phyloP scores from a whole-genome alignment of 2,888 invertebrate species.

The Siphlonurus alternatus region DNA sequence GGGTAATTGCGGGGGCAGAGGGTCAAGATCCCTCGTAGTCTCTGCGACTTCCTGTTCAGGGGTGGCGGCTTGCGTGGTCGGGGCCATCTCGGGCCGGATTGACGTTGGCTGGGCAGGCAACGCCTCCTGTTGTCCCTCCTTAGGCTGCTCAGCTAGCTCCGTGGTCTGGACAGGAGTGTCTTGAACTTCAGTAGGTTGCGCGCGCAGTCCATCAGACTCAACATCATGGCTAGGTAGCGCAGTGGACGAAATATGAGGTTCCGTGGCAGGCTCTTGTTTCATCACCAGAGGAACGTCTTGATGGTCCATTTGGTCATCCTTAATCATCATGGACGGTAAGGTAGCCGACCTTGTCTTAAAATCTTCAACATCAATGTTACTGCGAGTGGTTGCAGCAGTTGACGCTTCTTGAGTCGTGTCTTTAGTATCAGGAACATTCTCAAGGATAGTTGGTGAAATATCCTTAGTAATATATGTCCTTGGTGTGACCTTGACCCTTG shows the following conservation, averaged over 20 bases:
- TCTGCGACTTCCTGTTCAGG: background rate
- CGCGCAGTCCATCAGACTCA: background rate
- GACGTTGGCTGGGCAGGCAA: background rate
- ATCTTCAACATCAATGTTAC: background rate
- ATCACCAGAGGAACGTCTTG: too few relatives aligned
- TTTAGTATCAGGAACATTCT: background rate
- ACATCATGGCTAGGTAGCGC: background rate
- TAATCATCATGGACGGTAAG: background rate
- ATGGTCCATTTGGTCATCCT: too few relatives aligned
- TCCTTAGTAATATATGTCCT: background rate
- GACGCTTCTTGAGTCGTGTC: background rate
- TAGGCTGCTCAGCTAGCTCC: too few relatives aligned
- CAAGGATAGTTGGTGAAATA: background rate
- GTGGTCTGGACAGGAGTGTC: background rate
- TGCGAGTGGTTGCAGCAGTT: background rate
- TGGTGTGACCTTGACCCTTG: background rate
- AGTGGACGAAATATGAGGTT: background rate
- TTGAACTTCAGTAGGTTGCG: background rate
- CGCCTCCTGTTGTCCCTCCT: background rate
- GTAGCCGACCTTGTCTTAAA: background rate
- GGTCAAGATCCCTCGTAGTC: background rate
- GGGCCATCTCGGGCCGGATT: background rate
- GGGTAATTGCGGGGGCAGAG: background rate
- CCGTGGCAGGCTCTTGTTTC: background rate
- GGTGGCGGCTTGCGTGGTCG: background rate